Base-by-base conservation (phyloP, 2,113 vertebrate genomes). In the Sapayoa aenigma region DNA sequence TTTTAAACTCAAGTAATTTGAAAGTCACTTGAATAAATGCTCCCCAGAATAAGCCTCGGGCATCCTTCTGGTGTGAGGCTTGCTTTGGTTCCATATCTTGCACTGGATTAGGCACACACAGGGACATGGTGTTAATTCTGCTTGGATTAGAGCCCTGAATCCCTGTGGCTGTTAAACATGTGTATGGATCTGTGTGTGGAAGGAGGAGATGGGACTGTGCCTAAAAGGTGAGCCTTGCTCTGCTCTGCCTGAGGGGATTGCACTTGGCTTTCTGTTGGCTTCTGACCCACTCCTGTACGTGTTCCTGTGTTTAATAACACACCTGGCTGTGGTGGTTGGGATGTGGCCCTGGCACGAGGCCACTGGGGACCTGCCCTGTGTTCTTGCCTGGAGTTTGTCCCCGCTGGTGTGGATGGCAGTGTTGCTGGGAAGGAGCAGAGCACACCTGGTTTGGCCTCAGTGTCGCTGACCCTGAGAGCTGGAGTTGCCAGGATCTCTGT, bases 61-160 rank as follows among this genome's bases (percentile, higher is more conserved):
- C 31, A 37, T 59, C 74, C n/a, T 28, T 63, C 53, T 13, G 28
- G 22, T 24, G 30, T 28, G 52, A 42, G 20, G 21, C 42, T 90
- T 35, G 53, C 33, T 47, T 52, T 72, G 67, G 35, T 31, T 63
- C 39, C 28, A 18, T 49, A 77, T 78, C 56, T 41, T 12, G 2
- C 6, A 0, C 5, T 35, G 44, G 53, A 7, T 41, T 35, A 63
- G 39, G 33, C 68, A 49, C 59, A 39, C 6, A 1, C 23, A 30
- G 46, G 14, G 23, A 7, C 63, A 41, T 2, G 2, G 55, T 66
- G 37, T 56, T 85, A 15, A 14, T 62, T 72, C 84, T 74, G 50
- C 73, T 50, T 74, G 68, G 88, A 67, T 94, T 93, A 81, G 92
- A 94, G 76, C 90, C 90, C 86, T 42, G 75, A 24, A 95, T 76